These are phyloP conservation scores for Megamerina dolium DNA, from an alignment of 2,888 invertebrate species.

Conservation along the genomic window DNA sequence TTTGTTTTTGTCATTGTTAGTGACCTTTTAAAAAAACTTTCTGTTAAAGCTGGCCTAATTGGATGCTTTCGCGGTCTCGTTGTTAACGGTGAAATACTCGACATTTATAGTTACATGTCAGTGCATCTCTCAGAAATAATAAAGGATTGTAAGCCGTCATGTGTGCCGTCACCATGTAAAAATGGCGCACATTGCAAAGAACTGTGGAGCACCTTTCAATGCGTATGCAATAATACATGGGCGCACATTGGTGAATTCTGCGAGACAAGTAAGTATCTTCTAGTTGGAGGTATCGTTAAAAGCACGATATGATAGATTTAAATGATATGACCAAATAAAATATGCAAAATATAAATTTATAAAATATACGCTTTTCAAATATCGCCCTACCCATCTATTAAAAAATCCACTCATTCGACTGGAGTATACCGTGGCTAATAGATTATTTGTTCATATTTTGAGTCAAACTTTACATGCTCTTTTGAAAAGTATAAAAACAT, in stretches of 20 bases:
- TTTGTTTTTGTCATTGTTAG: constrained; percentile 48
- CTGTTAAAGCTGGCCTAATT: constrained; percentile 81
- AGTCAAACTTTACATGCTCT: no score
- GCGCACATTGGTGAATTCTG: constrained; percentile 87
- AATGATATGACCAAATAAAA: no score
- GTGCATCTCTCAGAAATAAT: constrained; percentile 87
- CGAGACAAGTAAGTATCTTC: constrained; percentile 76
- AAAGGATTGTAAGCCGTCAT: constrained; percentile 88
- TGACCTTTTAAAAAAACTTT: constrained; percentile 73
- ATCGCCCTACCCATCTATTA: no score
- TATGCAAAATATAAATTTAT: no score
- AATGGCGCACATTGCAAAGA: constrained; percentile 88
- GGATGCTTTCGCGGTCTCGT: constrained; percentile 91
- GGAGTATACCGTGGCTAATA: no score
- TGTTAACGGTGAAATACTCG: constrained; percentile 84
- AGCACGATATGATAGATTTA: no score
- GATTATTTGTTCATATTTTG: no score
- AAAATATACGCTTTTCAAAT: no score
- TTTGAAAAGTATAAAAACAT: no score
- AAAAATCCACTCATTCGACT: no score
- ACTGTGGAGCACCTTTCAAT: constrained; percentile 86
- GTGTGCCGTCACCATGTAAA: constrained; percentile 88
- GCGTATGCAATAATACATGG: constrained; percentile 88
- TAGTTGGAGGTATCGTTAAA: no score
- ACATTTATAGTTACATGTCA: constrained; percentile 88